phyloP scores from a whole-genome alignment of 2,797 vertebrate species.

The Picus viridis region DNA sequence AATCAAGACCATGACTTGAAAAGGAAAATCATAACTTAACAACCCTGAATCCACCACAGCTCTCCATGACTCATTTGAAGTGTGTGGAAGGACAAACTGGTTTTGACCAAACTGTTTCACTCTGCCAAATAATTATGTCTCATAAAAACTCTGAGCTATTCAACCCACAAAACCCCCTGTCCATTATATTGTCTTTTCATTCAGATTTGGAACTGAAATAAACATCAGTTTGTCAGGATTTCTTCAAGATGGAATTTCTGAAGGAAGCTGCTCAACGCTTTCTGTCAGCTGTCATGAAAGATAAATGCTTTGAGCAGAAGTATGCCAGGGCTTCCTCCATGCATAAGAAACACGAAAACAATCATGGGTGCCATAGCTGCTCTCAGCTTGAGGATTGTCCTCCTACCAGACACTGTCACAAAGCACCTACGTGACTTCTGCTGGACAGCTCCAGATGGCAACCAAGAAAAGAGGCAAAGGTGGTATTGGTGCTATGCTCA shows the following conservation, averaged over 20 bases:
- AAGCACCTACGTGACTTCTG: background rate
- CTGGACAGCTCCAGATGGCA: constrained; percentile 35
- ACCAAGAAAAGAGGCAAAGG: background rate
- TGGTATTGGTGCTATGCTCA: background rate
- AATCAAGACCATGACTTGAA: constrained; percentile 21
- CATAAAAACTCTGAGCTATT: constrained; percentile 18
- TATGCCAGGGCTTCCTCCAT: background rate
- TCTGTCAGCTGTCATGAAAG: background rate
- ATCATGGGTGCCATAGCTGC: background rate
- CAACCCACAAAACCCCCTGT: background rate
- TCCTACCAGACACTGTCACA: background rate
- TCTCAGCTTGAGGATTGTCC: background rate
- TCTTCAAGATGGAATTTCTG: constrained; percentile 2
- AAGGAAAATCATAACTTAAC: constrained; percentile 15
- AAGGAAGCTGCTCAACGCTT: background rate
- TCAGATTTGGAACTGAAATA: constrained; percentile 16
- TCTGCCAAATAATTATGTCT: background rate
- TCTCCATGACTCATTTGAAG: background rate
- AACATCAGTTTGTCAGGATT: background rate
- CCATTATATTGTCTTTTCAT: constrained; percentile 14
- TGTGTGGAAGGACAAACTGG: background rate
- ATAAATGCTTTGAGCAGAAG: background rate
- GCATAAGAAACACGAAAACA: background rate
- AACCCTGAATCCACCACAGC: constrained; percentile 6
- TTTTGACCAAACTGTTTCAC: constrained; percentile 1